These are phyloP conservation scores for Stigmatopora argus DNA, from an alignment of 2,113 vertebrate genomes.

Conservation along the genomic window DNA sequence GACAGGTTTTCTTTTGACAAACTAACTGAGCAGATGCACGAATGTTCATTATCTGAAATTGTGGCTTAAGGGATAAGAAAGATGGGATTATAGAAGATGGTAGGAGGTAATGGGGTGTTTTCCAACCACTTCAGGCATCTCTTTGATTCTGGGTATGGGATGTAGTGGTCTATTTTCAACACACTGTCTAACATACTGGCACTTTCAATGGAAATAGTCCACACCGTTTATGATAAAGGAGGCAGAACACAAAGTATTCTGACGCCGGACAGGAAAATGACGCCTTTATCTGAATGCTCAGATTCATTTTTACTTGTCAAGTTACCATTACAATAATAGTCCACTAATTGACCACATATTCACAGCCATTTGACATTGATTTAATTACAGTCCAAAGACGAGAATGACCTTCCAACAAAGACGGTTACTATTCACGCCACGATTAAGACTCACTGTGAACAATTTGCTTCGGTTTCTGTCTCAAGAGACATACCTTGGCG, in stretches of 20 bases:
- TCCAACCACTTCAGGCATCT: neutral
- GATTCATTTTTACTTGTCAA: slow-evolving; percentile 21
- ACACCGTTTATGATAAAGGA: slow-evolving; percentile 1
- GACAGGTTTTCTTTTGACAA: neutral
- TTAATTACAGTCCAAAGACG: neutral
- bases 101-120: neutral
- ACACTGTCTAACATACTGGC: neutral
- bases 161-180: neutral
- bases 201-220: neutral
- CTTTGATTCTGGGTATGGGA: neutral
- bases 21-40: neutral
- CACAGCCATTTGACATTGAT: slow-evolving; percentile 20
- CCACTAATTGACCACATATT: slow-evolving; percentile 20
- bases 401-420: slow-evolving; percentile 3
- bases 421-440: neutral
- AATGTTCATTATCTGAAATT: neutral
- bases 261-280: slow-evolving; percentile 14
- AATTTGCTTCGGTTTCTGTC: neutral
- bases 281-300: slow-evolving; percentile 22
- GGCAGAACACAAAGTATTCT: neutral
- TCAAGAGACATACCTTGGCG: slow-evolving; percentile 73
- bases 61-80: neutral
- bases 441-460: neutral
- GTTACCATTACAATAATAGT: slow-evolving; percentile 2
- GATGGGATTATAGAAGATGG: neutral